phyloP scores from a whole-genome alignment of 1,140 invertebrate species.

The Sweltsa coloradensis region DNA sequence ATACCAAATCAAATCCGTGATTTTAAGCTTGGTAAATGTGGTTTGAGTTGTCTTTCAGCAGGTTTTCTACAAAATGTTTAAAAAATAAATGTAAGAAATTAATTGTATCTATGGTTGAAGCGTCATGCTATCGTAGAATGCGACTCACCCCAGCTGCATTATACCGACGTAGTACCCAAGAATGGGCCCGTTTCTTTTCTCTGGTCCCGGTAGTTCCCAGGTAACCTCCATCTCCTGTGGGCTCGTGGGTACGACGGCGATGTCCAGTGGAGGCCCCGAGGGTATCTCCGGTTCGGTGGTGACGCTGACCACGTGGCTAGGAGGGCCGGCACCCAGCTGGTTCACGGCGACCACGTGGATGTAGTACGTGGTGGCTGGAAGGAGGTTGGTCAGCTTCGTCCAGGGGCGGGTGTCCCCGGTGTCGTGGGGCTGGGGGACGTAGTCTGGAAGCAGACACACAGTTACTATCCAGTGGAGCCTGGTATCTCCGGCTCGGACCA shows the following conservation, averaged over 20 bases:
- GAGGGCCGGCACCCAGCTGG: constrained; percentile 27
- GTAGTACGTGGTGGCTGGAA: constrained; percentile 34
- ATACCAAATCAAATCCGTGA: too few species aligned
- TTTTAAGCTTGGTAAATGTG: too few species aligned
- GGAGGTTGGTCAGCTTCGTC: constrained; percentile 23
- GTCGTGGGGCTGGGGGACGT: too few species aligned
- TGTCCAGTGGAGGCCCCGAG: constrained; percentile 34
- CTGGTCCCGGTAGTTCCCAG: constrained; percentile 34
- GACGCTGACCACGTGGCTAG: constrained; percentile 26
- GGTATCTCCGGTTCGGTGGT: constrained; percentile 30
- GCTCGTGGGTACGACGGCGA: constrained; percentile 32
- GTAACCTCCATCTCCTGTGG: constrained; percentile 33
- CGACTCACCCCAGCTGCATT: constrained; percentile 2
- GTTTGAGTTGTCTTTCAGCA: too few species aligned
- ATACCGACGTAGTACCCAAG: constrained; percentile 39
- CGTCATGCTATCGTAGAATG: too few species aligned
- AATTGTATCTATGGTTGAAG: too few species aligned
- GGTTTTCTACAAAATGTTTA: too few species aligned
- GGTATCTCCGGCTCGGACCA: constrained; percentile 25
- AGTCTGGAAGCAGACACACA: too few species aligned
- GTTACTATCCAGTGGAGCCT: too few species aligned
- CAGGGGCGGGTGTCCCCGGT: background rate
- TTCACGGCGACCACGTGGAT: constrained; percentile 33
- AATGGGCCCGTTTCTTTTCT: constrained; percentile 35
- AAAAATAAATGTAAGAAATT: too few species aligned